These are phyloP conservation scores for Sinotaia quadrata DNA, from an alignment of 2,888 invertebrate genomes.

Conservation along the genomic window DNA sequence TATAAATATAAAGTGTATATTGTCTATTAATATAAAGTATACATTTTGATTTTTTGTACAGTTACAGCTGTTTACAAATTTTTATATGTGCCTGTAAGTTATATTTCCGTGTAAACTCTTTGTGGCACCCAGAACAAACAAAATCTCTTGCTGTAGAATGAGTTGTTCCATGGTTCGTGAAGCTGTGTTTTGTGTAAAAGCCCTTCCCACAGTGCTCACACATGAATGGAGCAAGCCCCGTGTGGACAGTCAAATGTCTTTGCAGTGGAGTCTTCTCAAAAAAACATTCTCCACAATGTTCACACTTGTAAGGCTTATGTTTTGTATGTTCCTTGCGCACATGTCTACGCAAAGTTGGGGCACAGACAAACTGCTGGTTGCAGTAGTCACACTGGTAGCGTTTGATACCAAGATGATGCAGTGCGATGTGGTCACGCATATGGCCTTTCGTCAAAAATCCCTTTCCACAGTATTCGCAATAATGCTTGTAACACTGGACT, in stretches of 20 bases:
- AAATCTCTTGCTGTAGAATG: constrained; percentile 20
- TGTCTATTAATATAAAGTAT: too few species aligned
- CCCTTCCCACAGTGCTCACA: constrained; percentile 28
- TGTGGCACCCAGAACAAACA: constrained; percentile 21
- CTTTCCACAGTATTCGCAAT: constrained; percentile 30
- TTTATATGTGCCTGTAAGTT: constrained; percentile 23
- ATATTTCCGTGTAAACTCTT: constrained; percentile 26
- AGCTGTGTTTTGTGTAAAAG: constrained; percentile 27
- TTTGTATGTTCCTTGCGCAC: constrained; percentile 29
- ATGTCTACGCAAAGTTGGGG: constrained; percentile 27
- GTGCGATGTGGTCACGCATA: constrained; percentile 32
- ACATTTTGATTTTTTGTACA: neutral
- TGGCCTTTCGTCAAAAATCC: constrained; percentile 27
- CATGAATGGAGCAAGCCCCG: constrained; percentile 25
- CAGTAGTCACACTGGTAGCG: constrained; percentile 31
- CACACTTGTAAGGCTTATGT: constrained; percentile 27
- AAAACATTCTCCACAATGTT: constrained; percentile 23
- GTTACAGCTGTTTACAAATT: constrained; percentile 21
- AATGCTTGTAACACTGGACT: constrained; percentile 27
- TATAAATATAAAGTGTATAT: too few species aligned
- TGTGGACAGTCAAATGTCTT: constrained; percentile 22
- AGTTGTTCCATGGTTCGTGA: constrained; percentile 21
- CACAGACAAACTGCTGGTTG: constrained; percentile 29
- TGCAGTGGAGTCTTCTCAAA: constrained; percentile 28
- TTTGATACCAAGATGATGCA: constrained; percentile 29